Conservation (phyloP, 2,113 vertebrate genomes). For the Anolis sagrei region DNA sequence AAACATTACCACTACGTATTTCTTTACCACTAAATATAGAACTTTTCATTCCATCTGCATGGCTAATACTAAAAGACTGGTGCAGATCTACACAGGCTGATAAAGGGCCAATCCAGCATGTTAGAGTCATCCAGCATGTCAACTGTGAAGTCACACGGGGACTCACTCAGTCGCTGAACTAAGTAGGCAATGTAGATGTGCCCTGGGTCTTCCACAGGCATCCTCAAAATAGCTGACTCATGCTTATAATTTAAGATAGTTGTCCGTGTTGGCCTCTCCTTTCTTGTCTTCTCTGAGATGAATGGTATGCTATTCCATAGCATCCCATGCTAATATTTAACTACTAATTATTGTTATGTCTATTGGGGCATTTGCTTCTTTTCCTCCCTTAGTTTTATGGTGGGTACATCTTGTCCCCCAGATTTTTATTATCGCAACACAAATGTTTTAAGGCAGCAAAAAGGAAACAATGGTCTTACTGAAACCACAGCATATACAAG, state of each 20-base stretch:
- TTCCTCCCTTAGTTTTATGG: too few relatives aligned
- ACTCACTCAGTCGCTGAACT: too few relatives aligned
- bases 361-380: too few relatives aligned
- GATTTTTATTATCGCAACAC: too few relatives aligned
- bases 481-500: not conserved
- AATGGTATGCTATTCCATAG: not conserved
- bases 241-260: not conserved
- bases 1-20: not conserved
- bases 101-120: too few relatives aligned
- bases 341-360: too few relatives aligned
- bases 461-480: too few relatives aligned
- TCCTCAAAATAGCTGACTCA: not conserved
- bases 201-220: not conserved
- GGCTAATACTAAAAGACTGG: not conserved
- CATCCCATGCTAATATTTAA: not conserved
- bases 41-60: not conserved
- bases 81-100: too few relatives aligned
- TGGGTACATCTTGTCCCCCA: too few relatives aligned
- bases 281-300: not conserved
- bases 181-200: too few relatives aligned
- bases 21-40: not conserved
- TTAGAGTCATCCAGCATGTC: too few relatives aligned
- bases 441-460: not conserved
- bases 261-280: not conserved
- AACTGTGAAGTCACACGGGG: too few relatives aligned